Conservation (phyloP, 2,113 vertebrate species). For the Megalops atlanticus region DNA sequence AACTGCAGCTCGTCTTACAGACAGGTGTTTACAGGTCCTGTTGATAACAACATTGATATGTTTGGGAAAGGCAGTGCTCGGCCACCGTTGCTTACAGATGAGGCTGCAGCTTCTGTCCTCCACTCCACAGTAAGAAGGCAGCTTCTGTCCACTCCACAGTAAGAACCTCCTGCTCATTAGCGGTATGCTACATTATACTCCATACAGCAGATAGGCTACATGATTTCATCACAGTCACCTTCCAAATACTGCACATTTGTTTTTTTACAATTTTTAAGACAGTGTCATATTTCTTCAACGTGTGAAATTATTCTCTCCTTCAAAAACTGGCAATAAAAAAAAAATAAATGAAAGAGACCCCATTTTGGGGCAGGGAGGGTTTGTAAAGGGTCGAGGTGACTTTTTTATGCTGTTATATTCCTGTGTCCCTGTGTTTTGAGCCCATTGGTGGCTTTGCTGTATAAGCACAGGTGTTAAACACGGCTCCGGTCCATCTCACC, state of each 20-base stretch:
- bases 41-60: neutral
- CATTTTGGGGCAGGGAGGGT: neutral
- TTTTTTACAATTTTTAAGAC: slow-evolving; percentile 16
- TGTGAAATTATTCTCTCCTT: neutral
- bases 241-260: neutral
- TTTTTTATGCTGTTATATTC: neutral
- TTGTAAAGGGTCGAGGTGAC: neutral
- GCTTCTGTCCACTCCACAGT: neutral
- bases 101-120: neutral
- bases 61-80: neutral
- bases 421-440: too few relatives aligned
- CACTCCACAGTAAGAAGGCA: neutral
- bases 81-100: neutral
- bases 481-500: neutral
- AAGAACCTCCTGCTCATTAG: neutral
- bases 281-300: neutral
- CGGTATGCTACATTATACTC: neutral
- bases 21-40: neutral
- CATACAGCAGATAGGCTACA: neutral
- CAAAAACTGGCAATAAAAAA: slow-evolving; percentile 4
- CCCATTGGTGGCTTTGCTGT: too few relatives aligned
- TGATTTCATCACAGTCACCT: slow-evolving; percentile 14
- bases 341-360: neutral
- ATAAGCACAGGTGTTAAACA: too few relatives aligned
- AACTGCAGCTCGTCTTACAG: neutral